Conservation (phyloP, 2,113 vertebrate species). For the Vulpes vulpes region DNA sequence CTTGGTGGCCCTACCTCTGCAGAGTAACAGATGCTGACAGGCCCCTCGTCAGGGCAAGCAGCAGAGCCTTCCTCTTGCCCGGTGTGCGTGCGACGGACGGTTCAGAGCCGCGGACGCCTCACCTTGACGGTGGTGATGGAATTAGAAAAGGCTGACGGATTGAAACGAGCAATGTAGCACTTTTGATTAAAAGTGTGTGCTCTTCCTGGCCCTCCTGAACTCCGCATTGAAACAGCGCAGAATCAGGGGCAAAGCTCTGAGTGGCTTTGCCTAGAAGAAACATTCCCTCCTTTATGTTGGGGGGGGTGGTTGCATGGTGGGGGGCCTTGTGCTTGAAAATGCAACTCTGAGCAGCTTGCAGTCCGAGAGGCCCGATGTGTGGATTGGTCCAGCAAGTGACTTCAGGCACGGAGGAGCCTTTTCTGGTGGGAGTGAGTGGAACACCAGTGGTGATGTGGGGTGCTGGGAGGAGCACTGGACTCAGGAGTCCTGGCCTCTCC, state of each 20-base stretch:
- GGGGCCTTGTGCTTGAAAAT: neutral
- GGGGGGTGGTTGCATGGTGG: too few relatives aligned
- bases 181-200: neutral
- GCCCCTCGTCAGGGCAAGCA: slow-evolving; percentile 74
- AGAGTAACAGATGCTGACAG: slow-evolving; percentile 90
- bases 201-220: neutral
- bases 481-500: neutral
- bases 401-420: neutral
- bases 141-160: slow-evolving; percentile 75
- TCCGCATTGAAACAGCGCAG: neutral
- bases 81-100: slow-evolving; percentile 70
- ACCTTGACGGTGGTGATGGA: slow-evolving; percentile 74
- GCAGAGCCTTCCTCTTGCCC: slow-evolving; percentile 67
- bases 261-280: neutral
- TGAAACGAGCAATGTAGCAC: slow-evolving; percentile 72
- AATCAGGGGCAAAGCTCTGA: neutral
- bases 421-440: neutral
- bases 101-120: slow-evolving; percentile 70
- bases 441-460: neutral
- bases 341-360: neutral
- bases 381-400: neutral
- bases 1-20: slow-evolving; percentile 89
- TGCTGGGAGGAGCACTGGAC: neutral
- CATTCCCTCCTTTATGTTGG: neutral
- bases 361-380: neutral